Base-by-base conservation (phyloP, 2,888 invertebrate genomes). In the Drosophila demipolita region DNA sequence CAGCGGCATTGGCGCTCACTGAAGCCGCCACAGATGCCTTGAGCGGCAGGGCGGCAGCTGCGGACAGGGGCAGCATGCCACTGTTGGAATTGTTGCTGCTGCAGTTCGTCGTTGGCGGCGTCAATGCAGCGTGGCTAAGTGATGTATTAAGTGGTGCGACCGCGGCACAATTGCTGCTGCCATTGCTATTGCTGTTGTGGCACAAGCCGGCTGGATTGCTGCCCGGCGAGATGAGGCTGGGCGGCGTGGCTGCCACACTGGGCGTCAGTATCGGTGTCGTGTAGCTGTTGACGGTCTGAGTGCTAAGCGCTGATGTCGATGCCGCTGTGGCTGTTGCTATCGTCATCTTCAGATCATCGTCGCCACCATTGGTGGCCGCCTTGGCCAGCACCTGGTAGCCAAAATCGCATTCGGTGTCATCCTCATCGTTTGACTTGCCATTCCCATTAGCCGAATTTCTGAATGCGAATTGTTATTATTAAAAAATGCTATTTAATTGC, bases 311-410 rank as follows among this genome's bases (percentile, higher is more conserved):
- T 2, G 82, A 75, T 0, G 58, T 64, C 0, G 74, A 65, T 3
- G 71, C 75, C 9, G 70, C 72, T 9, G 77, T 61, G 0, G 75
- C 71, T 3, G 88, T 80, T 33, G 78, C 82, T 26, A 84, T 82
- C 45, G 81, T 78, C 11, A 91, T 82, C 55, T 91, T 91, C 5
- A 90, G 65, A 36, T 90, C 90, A 29, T 91, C 92, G 20, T 91
- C 92, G 1, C 72, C 87, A 0, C 80, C 85, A 68, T 82, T 87
- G 58, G 87, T 87, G 52, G 82, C 72, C 4, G 89, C 89, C 81
- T 93, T 92, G 49, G 92, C 87, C 42, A 92, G 62, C 29, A 92
- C 91, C 65, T 93, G 92, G 53, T 86, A 93, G 20, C 93, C 93
- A 63, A 92, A 90, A 73, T 93, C 93, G 50, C 92, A 91, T 40